A percentile compares a stretch with the other conserved stretches of the same genome.
phyloP scores from a whole-genome alignment of 2,113 vertebrate genomes.

The Scalopus aquaticus region DNA sequence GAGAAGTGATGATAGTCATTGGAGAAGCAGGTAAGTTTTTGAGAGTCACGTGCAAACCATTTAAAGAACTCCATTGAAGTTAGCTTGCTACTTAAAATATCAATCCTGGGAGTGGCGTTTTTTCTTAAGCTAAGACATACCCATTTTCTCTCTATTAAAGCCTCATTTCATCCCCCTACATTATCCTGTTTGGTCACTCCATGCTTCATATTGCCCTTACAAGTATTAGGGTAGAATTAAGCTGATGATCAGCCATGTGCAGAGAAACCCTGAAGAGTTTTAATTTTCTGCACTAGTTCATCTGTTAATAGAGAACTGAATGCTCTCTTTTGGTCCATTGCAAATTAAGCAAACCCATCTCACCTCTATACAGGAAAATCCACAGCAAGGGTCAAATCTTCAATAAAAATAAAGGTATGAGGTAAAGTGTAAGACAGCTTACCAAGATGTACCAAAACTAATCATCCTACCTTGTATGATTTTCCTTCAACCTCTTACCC shows the following conservation, averaged over 20 bases:
- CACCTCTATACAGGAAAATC: conserved; percentile 2
- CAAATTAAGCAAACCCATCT: conserved; percentile 48
- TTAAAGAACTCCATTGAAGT: background rate
- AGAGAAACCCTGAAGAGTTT: background rate
- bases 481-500: conserved; percentile 21
- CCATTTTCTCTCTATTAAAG: background rate
- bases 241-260: background rate
- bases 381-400: background rate
- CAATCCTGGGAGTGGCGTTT: background rate
- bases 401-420: conserved; percentile 30
- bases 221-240: background rate
- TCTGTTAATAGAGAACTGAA: conserved; percentile 37
- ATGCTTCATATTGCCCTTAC: background rate
- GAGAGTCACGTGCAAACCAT: background rate
- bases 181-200: background rate
- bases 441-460: conserved; percentile 41
- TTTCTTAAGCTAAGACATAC: background rate
- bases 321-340: background rate
- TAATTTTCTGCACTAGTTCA: conserved; percentile 55
- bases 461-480: background rate
- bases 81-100: conserved; percentile 1
- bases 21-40: background rate
- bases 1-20: background rate
- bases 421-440: background rate
- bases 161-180: background rate